Base-by-base conservation (phyloP, 2,888 invertebrate species). In the Clitarchus hookeri region DNA sequence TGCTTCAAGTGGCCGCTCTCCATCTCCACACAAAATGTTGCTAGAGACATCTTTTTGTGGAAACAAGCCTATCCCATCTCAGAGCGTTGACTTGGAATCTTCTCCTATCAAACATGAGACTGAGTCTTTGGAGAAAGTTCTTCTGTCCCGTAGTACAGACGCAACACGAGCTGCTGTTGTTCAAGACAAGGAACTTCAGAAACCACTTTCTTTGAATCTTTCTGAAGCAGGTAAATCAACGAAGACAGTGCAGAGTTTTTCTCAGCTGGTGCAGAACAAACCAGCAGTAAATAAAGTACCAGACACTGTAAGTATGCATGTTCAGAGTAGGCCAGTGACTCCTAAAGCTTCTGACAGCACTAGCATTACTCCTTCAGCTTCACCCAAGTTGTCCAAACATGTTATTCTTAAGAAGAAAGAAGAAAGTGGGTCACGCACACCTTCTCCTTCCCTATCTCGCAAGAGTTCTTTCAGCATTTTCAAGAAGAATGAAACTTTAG, bases 31-130 rank as follows among this genome's bases (percentile, higher is more conserved):
- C 92, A 96, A 96, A 91, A 97, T 97, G 95, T 93, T 97, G 86
- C 93, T 97, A 87, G 97, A 97, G 92, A 98, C 97, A 0, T 97
- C 97, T 0, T 98, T 98, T 91, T 97, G 97, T 91, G 97, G 97
- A 0, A 96, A 95, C 84, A 97, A 96, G 90, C 96, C 96, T 8
- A 91, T 91, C 53, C 90, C 90, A 12, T 90, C 90, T 6, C 88
- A 89, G 84, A 90, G 90, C 86, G 89, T 90, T 84, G 91, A 91
- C 36, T 87, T 90, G 6, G 89, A 89, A 87, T 86, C 88, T 27
- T 86, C 88, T 13, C 85, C 86, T 4, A 86, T 83, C 44, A 88
- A 88, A 77, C 86, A 87, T 54, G 88, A 88, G 85, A 86, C 87
- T 1, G 87, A 88, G 80, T 85, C 87, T 3, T 80, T 87, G n/a